phyloP scores from a whole-genome alignment of 2,113 vertebrate species.

The Benitochromis conjunctus region DNA sequence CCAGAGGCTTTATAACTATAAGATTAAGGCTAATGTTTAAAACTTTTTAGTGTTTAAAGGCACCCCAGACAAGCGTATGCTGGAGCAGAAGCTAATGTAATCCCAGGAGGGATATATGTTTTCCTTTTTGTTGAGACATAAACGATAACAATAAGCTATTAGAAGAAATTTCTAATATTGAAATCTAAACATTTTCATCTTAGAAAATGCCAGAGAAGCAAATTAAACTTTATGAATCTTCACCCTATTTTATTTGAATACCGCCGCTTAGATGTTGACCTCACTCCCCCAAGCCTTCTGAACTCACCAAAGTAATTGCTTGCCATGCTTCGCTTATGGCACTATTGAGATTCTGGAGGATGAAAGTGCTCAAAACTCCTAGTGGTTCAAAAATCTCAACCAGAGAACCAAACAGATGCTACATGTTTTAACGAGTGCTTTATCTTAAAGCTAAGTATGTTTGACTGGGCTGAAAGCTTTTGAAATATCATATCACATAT shows the following conservation, averaged over 20 bases:
- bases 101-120: neutral
- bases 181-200: neutral
- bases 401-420: neutral
- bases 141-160: neutral
- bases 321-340: constrained; percentile 3
- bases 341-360: neutral
- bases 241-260: neutral
- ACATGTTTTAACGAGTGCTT: neutral
- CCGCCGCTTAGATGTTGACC: constrained; percentile 5
- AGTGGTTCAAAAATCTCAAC: neutral
- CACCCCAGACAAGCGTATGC: no score
- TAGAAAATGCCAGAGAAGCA: neutral
- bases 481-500: neutral
- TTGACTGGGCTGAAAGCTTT: neutral
- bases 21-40: neutral
- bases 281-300: neutral
- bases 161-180: neutral
- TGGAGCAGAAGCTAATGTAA: neutral
- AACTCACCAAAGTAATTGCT: constrained; percentile 30
- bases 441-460: neutral
- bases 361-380: constrained; percentile 6
- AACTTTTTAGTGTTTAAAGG: rapidly evolving
- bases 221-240: neutral
- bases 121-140: neutral
- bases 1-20: neutral